These are phyloP conservation scores for Porites cylindrica DNA, from an alignment of 92 coral and sea anemone genomes.

Conservation along the genomic window DNA sequence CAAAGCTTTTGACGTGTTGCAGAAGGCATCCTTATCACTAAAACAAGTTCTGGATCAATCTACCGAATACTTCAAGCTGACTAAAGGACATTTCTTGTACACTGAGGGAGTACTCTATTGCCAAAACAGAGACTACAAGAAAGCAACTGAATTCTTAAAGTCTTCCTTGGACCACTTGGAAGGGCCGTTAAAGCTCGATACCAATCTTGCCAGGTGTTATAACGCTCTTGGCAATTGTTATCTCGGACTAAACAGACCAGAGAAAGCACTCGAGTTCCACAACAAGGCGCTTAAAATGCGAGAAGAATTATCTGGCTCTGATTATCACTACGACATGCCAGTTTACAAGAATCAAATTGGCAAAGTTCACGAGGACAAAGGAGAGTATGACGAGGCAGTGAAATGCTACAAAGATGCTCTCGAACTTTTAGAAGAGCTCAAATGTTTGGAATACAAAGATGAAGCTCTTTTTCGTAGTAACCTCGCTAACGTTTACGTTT, in stretches of 20 bases:
- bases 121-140: conserved; percentile 1
- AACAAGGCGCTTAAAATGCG: conserved; percentile 42
- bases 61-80: conserved; percentile 15
- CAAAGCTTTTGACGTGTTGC: conserved; percentile 41
- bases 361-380: conserved; percentile 38
- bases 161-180: conserved; percentile 28
- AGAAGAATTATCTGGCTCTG: conserved; percentile 43
- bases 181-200: conserved; percentile 16
- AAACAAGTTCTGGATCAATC: conserved; percentile 32
- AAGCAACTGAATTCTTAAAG: conserved; percentile 28
- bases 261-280: conserved; percentile 38
- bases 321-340: conserved; percentile 63
- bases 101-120: conserved; percentile 44
- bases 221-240: conserved; percentile 71
- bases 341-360: conserved; percentile 67
- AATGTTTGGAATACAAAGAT: conserved; percentile 49
- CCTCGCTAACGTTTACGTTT: conserved; percentile 18
- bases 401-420: conserved; percentile 54
- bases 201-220: conserved; percentile 56
- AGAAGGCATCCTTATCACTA: conserved; percentile 47
- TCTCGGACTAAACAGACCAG: conserved; percentile 31
- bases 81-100: conserved; percentile 35
- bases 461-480: conserved; percentile 50
- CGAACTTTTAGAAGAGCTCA: conserved; percentile 41
- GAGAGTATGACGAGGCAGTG: conserved; percentile 43